A percentile compares a stretch with the other conserved stretches of the same genome.
These are phyloP conservation scores for Halocaridina rubra DNA, from an alignment of 2,888 invertebrate genomes.

Conservation along the genomic window DNA sequence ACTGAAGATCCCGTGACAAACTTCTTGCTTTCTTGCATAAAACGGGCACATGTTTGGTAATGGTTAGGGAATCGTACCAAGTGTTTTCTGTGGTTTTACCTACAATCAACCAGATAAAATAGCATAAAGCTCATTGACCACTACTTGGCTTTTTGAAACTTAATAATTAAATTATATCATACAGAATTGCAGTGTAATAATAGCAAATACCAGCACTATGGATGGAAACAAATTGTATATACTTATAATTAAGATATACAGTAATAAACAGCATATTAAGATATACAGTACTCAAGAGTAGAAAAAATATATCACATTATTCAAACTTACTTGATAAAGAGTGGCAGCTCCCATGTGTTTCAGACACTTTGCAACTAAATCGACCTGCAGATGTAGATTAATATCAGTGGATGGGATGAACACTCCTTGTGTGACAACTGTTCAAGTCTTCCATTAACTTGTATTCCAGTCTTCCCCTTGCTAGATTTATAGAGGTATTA, in stretches of 20 bases:
- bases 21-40: conserved; percentile 81
- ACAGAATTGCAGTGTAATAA: not conserved
- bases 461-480: conserved; percentile 73
- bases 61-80: conserved; percentile 81
- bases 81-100: conserved; percentile 84
- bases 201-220: not conserved
- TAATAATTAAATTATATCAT: not conserved
- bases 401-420: conserved; percentile 82
- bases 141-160: not conserved
- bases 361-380: conserved; percentile 78
- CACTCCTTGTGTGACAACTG: conserved; percentile 77
- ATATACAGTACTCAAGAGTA: too few species aligned
- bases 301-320: not conserved
- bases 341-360: conserved; percentile 75
- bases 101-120: conserved; percentile 78
- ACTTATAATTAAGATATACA: too few species aligned
- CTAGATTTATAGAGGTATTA: conserved; percentile 11
- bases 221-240: too few species aligned
- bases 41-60: conserved; percentile 80
- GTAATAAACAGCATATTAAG: too few species aligned
- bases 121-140: not conserved
- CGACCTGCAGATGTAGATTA: conserved; percentile 86
- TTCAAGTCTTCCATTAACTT: conserved; percentile 80
- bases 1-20: conserved; percentile 79
- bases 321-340: conserved; percentile 76